Conservation (phyloP, 2,797 vertebrate genomes). For the Agapornis canus region DNA sequence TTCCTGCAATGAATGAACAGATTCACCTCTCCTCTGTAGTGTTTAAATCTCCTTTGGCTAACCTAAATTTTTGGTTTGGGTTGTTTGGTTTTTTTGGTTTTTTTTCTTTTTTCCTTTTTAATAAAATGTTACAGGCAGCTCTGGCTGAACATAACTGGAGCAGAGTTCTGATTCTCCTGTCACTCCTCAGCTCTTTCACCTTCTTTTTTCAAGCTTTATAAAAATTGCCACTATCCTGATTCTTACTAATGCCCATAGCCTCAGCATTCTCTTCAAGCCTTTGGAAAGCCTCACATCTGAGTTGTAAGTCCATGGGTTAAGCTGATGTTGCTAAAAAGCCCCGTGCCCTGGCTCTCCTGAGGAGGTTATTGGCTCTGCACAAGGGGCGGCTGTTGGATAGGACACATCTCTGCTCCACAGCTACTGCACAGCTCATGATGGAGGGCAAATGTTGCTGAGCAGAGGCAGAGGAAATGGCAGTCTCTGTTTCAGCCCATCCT, state of each 20-base stretch:
- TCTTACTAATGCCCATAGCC: not conserved
- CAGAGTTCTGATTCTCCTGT: not conserved
- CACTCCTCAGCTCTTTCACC: not conserved
- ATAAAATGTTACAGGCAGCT: not conserved
- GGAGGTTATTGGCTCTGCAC: not conserved
- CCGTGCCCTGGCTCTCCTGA: not conserved
- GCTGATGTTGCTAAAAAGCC: not conserved
- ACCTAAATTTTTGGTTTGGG: not conserved
- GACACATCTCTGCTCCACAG: not conserved
- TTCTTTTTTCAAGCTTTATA: not conserved
- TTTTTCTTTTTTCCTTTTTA: rapidly evolving
- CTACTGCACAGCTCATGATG: not conserved
- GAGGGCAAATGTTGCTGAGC: not conserved
- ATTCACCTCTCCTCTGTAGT: not conserved
- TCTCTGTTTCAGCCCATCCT: not conserved
- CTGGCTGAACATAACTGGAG: not conserved
- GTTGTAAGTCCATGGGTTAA: not conserved
- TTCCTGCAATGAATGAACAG: not conserved
- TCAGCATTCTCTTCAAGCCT: not conserved
- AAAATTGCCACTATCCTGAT: not conserved
- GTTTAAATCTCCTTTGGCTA: not conserved
- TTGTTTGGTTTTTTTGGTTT: no score
- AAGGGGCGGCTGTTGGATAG: not conserved
- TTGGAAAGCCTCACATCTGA: not conserved
- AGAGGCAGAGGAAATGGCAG: not conserved